Evolutionary conservation across 2,113 vertebrate species (phyloP).

Genomic region (Arenaria interpres): DNA sequence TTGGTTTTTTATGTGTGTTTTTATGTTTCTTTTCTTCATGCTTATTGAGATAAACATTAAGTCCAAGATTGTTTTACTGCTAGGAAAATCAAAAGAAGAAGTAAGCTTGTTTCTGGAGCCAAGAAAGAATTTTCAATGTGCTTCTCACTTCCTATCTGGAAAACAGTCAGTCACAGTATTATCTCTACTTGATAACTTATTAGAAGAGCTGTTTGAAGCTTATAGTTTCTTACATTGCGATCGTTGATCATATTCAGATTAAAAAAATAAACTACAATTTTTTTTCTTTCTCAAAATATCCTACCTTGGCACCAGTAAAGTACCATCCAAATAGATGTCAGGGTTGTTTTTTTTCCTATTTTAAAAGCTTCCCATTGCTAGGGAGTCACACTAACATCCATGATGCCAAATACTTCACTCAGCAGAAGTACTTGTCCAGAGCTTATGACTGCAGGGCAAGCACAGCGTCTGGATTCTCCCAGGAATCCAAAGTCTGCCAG

Average conservation of each 20-base stretch:
- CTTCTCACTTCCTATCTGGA: neutral
- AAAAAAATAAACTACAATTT: neutral
- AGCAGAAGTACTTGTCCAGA: neutral
- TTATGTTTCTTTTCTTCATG: neutral
- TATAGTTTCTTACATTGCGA: neutral
- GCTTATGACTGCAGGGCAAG: neutral
- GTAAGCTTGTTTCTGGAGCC: neutral
- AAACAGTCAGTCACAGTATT: neutral
- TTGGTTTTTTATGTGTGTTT: rapidly evolving
- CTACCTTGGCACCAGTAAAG: neutral
- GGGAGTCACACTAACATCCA: neutral
- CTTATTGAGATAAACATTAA: neutral
- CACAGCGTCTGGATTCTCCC: rapidly evolving
- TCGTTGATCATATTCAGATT: neutral
- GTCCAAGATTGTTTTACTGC: neutral
- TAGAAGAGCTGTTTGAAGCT: neutral
- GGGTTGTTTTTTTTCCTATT: neutral
- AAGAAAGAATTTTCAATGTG: neutral
- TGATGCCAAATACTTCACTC: neutral
- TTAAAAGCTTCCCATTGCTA: neutral
- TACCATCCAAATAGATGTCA: neutral
- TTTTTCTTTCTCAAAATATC: neutral
- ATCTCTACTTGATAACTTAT: neutral
- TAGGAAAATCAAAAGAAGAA: neutral
- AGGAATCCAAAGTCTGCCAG: neutral